Percentiles rank a stretch among this genome's conserved stretches.
phyloP scores from a whole-genome alignment of 1,140 invertebrate species.

The Pteromalus puparum region DNA sequence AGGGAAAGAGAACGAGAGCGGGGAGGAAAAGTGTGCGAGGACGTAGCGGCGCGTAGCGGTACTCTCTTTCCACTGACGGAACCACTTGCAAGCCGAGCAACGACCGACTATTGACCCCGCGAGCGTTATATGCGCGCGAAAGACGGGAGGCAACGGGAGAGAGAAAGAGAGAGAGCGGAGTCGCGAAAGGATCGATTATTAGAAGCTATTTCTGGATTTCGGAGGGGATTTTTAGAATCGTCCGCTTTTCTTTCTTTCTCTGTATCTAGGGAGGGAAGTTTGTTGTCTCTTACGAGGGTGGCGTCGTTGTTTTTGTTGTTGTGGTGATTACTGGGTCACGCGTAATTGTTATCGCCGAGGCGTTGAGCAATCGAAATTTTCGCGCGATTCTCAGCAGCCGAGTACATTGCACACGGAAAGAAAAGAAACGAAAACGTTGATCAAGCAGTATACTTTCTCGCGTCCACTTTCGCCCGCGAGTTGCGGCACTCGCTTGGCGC shows the following conservation, averaged over 20 bases:
- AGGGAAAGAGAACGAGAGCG: conserved; percentile 12
- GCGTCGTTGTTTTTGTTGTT: background rate
- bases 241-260: too few species aligned
- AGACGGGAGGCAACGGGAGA: background rate
- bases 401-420: background rate
- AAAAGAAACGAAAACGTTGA: conserved; percentile 40
- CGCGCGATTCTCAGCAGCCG: too few species aligned
- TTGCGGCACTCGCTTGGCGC: conserved; percentile 66
- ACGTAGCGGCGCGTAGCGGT: conserved; percentile 73
- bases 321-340: background rate
- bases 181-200: conserved; percentile 42
- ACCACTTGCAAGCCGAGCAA: conserved; percentile 67
- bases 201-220: conserved; percentile 24
- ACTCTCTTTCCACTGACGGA: conserved; percentile 68
- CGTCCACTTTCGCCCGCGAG: conserved; percentile 58
- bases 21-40: conserved; percentile 55
- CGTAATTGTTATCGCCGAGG: background rate
- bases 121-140: conserved; percentile 19
- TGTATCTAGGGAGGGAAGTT: too few species aligned
- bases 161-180: background rate
- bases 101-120: conserved; percentile 72
- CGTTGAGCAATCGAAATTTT: background rate
- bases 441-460: conserved; percentile 66
- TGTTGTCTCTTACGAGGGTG: too few species aligned
- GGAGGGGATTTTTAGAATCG: background rate